Evolutionary conservation across 2,113 vertebrate species (phyloP).

Genomic region (Urocitellus parryii): DNA sequence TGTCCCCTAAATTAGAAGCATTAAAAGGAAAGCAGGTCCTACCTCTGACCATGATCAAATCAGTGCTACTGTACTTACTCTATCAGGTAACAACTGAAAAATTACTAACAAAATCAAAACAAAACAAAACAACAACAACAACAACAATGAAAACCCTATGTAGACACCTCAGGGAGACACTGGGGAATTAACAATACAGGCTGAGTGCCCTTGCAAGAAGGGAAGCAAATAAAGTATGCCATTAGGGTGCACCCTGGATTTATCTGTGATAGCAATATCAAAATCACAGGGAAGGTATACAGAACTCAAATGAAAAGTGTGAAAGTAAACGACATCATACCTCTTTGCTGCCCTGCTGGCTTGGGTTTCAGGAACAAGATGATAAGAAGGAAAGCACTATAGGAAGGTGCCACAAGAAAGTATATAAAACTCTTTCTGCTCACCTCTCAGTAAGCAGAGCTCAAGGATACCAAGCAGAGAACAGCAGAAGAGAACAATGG

Average conservation of each 20-base stretch:
- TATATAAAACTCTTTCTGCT: not conserved
- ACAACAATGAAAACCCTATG: not conserved
- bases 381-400: not conserved
- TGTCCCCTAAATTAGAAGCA: not conserved
- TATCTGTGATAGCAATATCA: not conserved
- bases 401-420: not conserved
- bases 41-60: not conserved
- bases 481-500: not conserved
- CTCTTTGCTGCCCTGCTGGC: not conserved
- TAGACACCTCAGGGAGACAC: not conserved
- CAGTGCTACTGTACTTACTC: not conserved
- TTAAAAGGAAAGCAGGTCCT: not conserved
- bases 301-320: not conserved
- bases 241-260: not conserved
- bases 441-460: not conserved
- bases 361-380: not conserved
- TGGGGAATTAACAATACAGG: not conserved
- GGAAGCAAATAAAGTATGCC: not conserved
- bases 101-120: not conserved
- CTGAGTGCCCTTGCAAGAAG: not conserved
- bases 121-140: no score
- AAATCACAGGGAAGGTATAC: not conserved
- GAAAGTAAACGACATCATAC: not conserved
- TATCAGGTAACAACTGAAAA: not conserved
- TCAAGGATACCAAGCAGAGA: not conserved